phyloP scores from a whole-genome alignment of 2,888 invertebrate species.

The Cantharis nigra region DNA sequence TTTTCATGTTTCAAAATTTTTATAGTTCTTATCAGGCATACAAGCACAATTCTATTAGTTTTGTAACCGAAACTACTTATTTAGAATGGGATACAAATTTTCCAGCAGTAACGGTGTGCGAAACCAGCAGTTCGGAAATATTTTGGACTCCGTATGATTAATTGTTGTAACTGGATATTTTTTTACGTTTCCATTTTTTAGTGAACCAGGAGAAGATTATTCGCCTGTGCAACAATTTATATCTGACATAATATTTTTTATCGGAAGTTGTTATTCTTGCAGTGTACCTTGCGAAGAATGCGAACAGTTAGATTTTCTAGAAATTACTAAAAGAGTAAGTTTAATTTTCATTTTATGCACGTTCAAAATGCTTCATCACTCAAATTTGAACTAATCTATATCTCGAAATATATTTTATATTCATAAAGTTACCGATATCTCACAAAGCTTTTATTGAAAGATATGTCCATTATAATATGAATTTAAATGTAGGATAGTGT shows the following conservation, averaged over 20 bases:
- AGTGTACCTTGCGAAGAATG: constrained; percentile 50
- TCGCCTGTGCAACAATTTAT: constrained; percentile 48
- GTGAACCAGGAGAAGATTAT: constrained; percentile 34
- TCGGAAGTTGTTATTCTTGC: constrained; percentile 58
- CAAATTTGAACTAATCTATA: not conserved
- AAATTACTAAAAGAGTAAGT: constrained; percentile 48
- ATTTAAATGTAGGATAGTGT: not conserved
- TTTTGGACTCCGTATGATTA: constrained; percentile 43
- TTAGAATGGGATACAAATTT: constrained; percentile 67
- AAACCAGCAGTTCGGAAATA: constrained; percentile 53
- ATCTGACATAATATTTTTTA: constrained; percentile 56
- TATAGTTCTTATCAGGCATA: constrained; percentile 60
- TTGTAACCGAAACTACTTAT: constrained; percentile 62
- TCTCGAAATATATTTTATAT: not conserved
- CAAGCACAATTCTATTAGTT: constrained; percentile 57
- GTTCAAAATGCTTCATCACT: not conserved
- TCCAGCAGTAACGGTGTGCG: constrained; percentile 66
- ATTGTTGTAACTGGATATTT: not conserved
- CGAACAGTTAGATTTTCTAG: constrained; percentile 46
- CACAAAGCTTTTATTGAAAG: not conserved
- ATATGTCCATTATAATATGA: not conserved
- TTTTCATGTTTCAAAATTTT: constrained; percentile 56
- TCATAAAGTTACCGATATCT: not conserved
- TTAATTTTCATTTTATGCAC: not conserved
- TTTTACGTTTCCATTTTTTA: constrained; percentile 18